Evolutionary conservation across 2,888 invertebrate species (phyloP), one percentile per base, ranked within the genome.

Genomic region (Falcaria lacertinaria): DNA sequence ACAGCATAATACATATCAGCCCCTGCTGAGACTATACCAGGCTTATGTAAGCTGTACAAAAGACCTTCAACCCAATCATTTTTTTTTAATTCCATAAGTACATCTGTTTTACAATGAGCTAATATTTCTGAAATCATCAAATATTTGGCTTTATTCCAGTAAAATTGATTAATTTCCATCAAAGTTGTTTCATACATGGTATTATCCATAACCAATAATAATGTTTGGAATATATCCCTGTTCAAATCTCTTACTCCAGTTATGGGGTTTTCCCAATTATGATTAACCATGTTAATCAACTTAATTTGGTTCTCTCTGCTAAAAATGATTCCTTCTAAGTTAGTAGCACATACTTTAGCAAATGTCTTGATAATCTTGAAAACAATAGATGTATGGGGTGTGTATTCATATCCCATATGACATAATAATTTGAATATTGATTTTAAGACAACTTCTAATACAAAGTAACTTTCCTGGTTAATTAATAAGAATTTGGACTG

Each of bases 201-300:
- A 34, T 64, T 45, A 54, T 80, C 63, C 42, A 75, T 39, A 37
- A 71, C 55, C 17, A 53, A 60, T 43, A 87, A 56, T 36, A 74
- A 70, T 50, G 61, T 89, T 75, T 62, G 72, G 57, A 92, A 91
- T 48, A 92, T 72, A 11, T 59, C 66, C 47, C 84, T 80, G 54
- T 90, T 92, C 34, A 89, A 73, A 57, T 91, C 91, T 55, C 90
- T 82, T 6, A 91, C 80, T 41, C 91, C 91, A 45, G 86, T 85
- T 7, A 92, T 80, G 15, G 91, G 89, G 56, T 91, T 92, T 58
- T 91, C 91, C 92, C 92, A 92, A 60, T 92, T 92, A 38, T 91
- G 90, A 58, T 90, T 91, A 5, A 90, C 80, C 47, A 92, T 71
- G 50, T 80, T 75, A 4, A 91, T 70, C 33, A 92, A 55, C 51